A percentile compares a stretch with the other conserved stretches of the same genome.
Evolutionary conservation across 2,113 vertebrate genomes (phyloP).

Genomic region (Haemorhous mexicanus): DNA sequence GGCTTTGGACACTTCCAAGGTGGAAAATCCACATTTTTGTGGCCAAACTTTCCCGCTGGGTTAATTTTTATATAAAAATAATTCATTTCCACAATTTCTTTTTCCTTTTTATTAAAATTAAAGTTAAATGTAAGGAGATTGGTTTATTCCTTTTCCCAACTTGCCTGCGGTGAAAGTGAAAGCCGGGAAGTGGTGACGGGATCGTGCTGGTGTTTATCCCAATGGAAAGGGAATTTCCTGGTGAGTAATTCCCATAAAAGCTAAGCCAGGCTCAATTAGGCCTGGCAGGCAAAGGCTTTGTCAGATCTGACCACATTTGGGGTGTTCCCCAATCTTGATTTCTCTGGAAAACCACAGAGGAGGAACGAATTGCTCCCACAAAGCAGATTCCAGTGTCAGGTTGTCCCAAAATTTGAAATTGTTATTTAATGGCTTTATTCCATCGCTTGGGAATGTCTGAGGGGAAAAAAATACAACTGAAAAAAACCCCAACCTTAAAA

Average conservation of each 20-base stretch:
- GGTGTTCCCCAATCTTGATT: not conserved
- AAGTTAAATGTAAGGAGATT: not conserved
- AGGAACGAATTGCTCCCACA: accelerated
- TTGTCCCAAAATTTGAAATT: not conserved
- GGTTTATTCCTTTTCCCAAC: accelerated
- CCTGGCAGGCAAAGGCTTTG: not conserved
- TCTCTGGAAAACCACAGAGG: not conserved
- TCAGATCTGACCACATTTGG: not conserved
- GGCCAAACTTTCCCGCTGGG: accelerated
- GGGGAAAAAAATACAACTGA: not conserved
- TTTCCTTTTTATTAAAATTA: not conserved
- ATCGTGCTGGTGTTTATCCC: not conserved
- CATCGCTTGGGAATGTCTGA: not conserved
- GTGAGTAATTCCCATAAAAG: not conserved
- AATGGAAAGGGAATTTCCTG: not conserved
- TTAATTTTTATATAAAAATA: not conserved
- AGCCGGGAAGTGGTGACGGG: accelerated
- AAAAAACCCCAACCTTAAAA: not conserved
- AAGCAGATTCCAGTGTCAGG: accelerated
- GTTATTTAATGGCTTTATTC: not conserved
- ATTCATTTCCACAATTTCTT: not conserved
- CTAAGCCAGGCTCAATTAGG: not conserved
- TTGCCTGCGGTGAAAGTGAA: not conserved
- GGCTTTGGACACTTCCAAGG: not conserved
- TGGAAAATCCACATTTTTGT: not conserved